Evolutionary conservation across 2,888 invertebrate genomes (phyloP).

Genomic region (Homarus gammarus): DNA sequence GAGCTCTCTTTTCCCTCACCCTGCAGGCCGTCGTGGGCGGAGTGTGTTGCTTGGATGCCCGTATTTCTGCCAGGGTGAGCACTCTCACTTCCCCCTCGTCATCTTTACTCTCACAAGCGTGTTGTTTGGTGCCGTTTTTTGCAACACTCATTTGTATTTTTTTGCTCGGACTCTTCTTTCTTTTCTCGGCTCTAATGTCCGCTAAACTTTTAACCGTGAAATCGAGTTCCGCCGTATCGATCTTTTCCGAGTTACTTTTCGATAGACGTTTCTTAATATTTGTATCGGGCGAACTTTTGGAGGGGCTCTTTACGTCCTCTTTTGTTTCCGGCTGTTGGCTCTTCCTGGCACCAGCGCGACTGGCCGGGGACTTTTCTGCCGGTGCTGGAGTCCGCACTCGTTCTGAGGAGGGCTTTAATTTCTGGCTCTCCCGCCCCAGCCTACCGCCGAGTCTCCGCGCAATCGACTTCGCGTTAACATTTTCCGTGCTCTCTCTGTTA

Average conservation of each 20-base stretch:
- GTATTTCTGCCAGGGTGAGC: slow-evolving; percentile 13
- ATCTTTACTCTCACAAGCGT: not conserved
- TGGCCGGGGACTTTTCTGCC: not conserved
- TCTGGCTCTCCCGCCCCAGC: not conserved
- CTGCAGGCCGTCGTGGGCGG: not conserved
- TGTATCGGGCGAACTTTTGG: not conserved
- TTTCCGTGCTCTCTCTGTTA: not conserved
- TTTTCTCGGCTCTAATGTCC: slow-evolving; percentile 34
- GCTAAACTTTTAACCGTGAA: slow-evolving; percentile 30
- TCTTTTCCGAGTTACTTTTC: not conserved
- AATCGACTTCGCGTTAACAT: not conserved
- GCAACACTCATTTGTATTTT: slow-evolving; percentile 2
- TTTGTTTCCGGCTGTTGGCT: not conserved
- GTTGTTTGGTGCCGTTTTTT: slow-evolving; percentile 8
- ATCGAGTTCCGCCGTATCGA: slow-evolving; percentile 1
- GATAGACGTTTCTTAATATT: not conserved
- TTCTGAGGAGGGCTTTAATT: no score
- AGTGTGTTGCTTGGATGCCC: not conserved
- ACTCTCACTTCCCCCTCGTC: not conserved
- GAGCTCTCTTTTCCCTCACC: not conserved
- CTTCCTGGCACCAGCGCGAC: not conserved
- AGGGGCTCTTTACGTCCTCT: not conserved
- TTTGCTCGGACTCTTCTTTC: slow-evolving; percentile 14
- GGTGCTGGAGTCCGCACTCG: not conserved
- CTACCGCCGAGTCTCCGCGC: not conserved